Base-by-base conservation (phyloP, 2,797 vertebrate genomes). In the Vireo griseus region DNA sequence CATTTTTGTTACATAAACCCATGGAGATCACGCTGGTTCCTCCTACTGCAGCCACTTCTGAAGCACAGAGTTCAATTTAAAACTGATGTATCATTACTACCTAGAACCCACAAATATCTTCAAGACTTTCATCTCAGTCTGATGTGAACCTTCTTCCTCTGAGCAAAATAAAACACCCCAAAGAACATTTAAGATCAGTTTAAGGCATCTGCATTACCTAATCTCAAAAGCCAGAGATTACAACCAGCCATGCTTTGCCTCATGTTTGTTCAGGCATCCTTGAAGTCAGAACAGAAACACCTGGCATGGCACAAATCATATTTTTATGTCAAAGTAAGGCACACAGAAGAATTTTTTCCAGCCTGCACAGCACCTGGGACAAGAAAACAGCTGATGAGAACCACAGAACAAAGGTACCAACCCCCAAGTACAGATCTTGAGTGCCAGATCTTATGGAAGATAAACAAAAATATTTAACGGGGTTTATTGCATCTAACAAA, bases 1-100 rank as follows among this genome's bases (percentile, higher is more conserved):
- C 93, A 95, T 97, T 97, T 97, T 82, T 93, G 55, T 91, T 94
- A 91, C 48, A 94, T 37, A 96, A 96, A 74, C 85, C 95, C 91
- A 71, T 19, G 10, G 92, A 96, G 95, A 96, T 71, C 72, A 86
- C 26, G 59, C 37, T 42, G 48, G 66, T 42, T 63, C 42, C 88
- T 96, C 88, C 93, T 85, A 87, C 0, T 93, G 61, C 88, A 86
- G 86, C 88, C 86, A 92, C 87, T 94, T 90, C 74, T 54, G 51
- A 92, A 91, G 67, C 51, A 93, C 22, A 91, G 73, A 51, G 55
- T 51, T 90, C 92, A 80, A 45, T 80, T 75, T 88, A 67, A 94
- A 97, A 87, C 84, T 73, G 75, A 67, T 33, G 42, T 68, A 47
- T 57, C 44, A 55, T 67, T 89, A 90, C 92, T 80, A 83, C 45